Percentiles rank a stretch among this genome's conserved stretches.
phyloP scores from a whole-genome alignment of 2,888 invertebrate genomes.

The Caenorhabditis virilis region DNA sequence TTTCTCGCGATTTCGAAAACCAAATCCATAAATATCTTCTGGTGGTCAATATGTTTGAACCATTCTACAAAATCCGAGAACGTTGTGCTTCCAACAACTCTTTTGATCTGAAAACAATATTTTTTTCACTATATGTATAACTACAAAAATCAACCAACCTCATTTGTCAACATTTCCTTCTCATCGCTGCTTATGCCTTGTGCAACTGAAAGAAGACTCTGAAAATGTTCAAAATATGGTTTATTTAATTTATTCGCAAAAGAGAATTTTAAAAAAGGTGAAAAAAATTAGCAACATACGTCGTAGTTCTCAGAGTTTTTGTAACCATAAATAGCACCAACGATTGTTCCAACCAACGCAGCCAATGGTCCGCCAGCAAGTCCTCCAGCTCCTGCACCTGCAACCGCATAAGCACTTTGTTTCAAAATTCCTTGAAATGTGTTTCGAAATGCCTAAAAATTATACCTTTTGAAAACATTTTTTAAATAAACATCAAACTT shows the following conservation, averaged over 20 bases:
- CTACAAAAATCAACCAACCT: no score
- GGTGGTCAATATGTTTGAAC: conserved; percentile 28
- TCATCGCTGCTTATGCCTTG: conserved; percentile 12
- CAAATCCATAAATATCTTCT: conserved; percentile 21
- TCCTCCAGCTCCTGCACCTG: conserved; percentile 29
- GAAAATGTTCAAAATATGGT: neutral
- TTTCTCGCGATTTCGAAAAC: neutral
- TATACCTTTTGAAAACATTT: neutral
- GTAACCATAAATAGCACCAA: conserved; percentile 29
- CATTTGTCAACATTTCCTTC: conserved; percentile 12
- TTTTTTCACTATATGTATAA: no score
- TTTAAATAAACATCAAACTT: neutral
- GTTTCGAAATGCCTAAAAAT: conserved; percentile 15
- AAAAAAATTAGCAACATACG: conserved; percentile 2
- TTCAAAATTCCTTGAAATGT: conserved; percentile 22
- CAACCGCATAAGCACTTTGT: conserved; percentile 25
- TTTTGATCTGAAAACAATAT: no score
- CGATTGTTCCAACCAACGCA: conserved; percentile 28
- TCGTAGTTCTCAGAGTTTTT: conserved; percentile 20
- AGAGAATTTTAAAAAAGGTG: neutral
- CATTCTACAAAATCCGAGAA: conserved; percentile 20
- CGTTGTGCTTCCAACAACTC: conserved; percentile 20
- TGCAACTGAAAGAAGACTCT: conserved; percentile 22
- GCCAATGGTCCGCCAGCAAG: conserved; percentile 28
- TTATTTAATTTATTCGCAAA: neutral